A percentile compares a stretch with the other conserved stretches of the same genome.
These are phyloP conservation scores for Ianthella basta DNA, from an alignment of 37 sponge, comb jelly and placozoan genomes.

Conservation along the genomic window DNA sequence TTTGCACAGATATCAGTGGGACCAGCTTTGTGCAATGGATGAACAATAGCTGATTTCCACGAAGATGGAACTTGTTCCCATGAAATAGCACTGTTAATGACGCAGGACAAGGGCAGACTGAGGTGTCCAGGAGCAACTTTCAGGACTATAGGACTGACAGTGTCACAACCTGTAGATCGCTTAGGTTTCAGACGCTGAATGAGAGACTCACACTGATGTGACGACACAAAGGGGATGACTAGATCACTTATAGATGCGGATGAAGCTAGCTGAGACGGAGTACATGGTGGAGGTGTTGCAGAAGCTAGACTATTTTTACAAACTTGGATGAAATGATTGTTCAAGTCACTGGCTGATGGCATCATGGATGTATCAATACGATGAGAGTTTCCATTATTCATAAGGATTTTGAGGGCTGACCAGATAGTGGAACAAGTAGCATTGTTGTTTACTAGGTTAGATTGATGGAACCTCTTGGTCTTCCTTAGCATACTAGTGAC, in stretches of 20 bases:
- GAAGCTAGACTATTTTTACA: background rate
- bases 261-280: background rate
- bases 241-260: background rate
- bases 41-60: conserved; percentile 26
- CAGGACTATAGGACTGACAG: conserved; percentile 1
- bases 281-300: background rate
- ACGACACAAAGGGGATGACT: conserved; percentile 7
- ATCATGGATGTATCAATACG: background rate
- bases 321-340: conserved; percentile 12
- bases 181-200: background rate
- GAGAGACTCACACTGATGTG: conserved; percentile 6
- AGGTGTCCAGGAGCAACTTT: conserved; percentile 4
- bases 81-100: conserved; percentile 25
- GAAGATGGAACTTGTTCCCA: background rate
- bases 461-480: background rate
- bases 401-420: conserved; percentile 5
- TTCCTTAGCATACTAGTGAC: conserved; percentile 2
- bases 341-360: conserved; percentile 22
- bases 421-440: background rate
- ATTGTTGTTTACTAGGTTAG: background rate
- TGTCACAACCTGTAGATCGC: conserved; percentile 9
- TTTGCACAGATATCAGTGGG: background rate
- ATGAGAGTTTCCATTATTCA: background rate
- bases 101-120: background rate
- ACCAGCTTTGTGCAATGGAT: conserved; percentile 31